These are phyloP conservation scores for Phylloscopus trochilus DNA, from an alignment of 2,113 vertebrate species.

Conservation along the genomic window DNA sequence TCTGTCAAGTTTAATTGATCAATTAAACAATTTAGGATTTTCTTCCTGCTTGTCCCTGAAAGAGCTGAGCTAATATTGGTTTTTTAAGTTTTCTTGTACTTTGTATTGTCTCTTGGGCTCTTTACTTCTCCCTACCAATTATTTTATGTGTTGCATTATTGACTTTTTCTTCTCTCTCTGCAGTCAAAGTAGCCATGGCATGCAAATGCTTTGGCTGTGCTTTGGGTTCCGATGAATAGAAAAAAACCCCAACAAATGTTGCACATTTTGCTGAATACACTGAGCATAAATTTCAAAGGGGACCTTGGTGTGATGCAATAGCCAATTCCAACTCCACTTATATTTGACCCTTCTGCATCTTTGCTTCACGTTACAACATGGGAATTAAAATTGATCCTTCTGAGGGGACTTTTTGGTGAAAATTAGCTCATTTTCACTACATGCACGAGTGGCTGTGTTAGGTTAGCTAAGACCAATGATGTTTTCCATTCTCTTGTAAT, in stretches of 20 bases:
- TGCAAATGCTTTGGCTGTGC: not conserved
- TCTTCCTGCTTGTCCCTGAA: not conserved
- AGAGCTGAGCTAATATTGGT: not conserved
- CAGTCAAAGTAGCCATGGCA: not conserved
- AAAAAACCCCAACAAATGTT: not conserved
- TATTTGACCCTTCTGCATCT: conserved; percentile 66
- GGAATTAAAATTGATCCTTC: conserved; percentile 69
- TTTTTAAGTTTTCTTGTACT: not conserved
- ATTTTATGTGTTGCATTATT: not conserved
- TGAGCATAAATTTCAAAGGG: conserved; percentile 34
- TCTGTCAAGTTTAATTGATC: not conserved
- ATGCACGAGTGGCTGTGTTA: not conserved
- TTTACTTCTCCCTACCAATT: not conserved
- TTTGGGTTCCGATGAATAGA: not conserved
- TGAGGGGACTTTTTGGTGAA: not conserved
- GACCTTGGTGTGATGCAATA: conserved; percentile 37
- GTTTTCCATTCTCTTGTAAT: conserved; percentile 22
- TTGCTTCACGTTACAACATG: not conserved
- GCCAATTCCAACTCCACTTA: conserved; percentile 64
- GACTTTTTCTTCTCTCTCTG: not conserved
- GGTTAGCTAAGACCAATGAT: not conserved
- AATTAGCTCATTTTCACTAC: conserved; percentile 50
- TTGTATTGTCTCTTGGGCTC: not conserved
- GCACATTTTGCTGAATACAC: not conserved
- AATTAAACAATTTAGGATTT: not conserved